A percentile compares a stretch with the other conserved stretches of the same genome.
phyloP scores from a whole-genome alignment of 2,888 invertebrate species.

The Melolontha melolontha region DNA sequence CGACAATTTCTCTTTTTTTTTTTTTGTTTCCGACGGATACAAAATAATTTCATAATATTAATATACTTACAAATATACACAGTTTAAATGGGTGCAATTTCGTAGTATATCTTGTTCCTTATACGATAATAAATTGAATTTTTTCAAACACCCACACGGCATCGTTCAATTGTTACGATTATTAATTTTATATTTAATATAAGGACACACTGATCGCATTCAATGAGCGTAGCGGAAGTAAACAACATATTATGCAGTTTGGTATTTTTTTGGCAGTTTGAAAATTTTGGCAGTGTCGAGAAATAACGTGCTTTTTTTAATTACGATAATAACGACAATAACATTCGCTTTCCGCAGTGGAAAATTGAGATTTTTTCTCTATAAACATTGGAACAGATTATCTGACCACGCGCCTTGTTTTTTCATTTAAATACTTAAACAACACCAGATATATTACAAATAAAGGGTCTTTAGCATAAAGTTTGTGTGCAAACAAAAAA shows the following conservation, averaged over 20 bases:
- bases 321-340: neutral
- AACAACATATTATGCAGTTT: conserved; percentile 18
- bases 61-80: conserved; percentile 33
- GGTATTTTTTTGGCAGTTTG: conserved; percentile 60
- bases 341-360: too few species aligned
- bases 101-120: conserved; percentile 26
- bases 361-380: too few species aligned
- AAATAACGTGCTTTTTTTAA: conserved; percentile 27
- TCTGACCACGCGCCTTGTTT: too few species aligned
- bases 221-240: conserved; percentile 28
- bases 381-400: too few species aligned
- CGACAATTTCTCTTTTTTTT: conserved; percentile 5
- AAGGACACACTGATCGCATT: neutral
- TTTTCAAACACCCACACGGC: conserved; percentile 39
- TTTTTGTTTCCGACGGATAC: conserved; percentile 17
- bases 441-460: too few species aligned
- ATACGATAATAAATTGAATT: conserved; percentile 4
- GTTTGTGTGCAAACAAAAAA: too few species aligned
- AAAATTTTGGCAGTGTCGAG: conserved; percentile 64
- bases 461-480: too few species aligned
- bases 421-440: too few species aligned
- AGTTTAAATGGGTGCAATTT: conserved; percentile 29
- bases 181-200: conserved; percentile 13
- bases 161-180: conserved; percentile 3
- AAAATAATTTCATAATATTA: conserved; percentile 31